These are phyloP conservation scores for Agelaius phoeniceus DNA, from an alignment of 2,113 vertebrate genomes.

Conservation along the genomic window DNA sequence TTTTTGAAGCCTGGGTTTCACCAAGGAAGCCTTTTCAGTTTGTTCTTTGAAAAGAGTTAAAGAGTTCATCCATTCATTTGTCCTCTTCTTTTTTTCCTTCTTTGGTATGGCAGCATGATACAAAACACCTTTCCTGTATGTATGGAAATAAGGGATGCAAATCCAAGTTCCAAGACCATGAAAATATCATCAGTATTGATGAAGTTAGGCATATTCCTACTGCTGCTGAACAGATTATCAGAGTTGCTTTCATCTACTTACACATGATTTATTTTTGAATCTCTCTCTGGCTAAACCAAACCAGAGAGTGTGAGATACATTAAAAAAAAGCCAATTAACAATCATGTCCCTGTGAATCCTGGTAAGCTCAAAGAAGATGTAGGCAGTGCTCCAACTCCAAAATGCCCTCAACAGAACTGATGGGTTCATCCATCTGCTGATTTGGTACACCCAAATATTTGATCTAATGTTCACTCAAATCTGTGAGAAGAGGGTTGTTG, in stretches of 20 bases:
- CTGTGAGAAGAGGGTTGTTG: background rate
- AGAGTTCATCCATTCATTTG: background rate
- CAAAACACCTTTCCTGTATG: background rate
- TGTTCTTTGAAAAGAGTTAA: background rate
- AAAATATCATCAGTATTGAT: background rate
- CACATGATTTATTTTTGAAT: background rate
- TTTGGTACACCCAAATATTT: background rate
- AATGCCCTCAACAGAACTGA: background rate
- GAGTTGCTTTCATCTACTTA: background rate
- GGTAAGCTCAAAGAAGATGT: background rate
- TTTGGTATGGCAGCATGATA: background rate
- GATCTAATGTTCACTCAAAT: background rate
- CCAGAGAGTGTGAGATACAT: background rate
- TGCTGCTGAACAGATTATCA: background rate
- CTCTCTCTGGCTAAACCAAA: background rate
- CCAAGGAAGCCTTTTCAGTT: background rate
- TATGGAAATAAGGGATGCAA: background rate
- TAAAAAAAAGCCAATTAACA: background rate
- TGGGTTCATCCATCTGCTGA: no score
- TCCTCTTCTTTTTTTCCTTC: fast-evolving
- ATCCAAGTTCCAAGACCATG: background rate
- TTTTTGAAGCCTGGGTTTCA: background rate
- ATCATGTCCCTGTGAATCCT: background rate
- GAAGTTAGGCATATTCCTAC: background rate
- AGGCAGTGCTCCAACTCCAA: background rate